These are phyloP conservation scores for Idaea biselata DNA, from an alignment of 2,888 invertebrate genomes.

Conservation along the genomic window DNA sequence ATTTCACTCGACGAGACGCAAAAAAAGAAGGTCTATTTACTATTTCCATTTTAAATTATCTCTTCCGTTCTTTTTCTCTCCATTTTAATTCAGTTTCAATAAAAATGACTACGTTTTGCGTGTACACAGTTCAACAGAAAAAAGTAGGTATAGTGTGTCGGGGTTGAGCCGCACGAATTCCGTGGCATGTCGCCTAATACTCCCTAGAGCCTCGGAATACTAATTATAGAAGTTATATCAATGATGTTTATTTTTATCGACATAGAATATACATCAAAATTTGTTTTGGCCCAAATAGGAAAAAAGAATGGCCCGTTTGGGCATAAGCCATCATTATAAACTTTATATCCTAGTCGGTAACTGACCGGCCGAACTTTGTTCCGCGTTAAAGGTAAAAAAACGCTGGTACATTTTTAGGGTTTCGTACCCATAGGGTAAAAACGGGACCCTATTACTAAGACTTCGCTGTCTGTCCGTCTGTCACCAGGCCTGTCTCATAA, in stretches of 20 bases:
- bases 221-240: conserved; percentile 41
- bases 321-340: too few relatives aligned
- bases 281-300: too few relatives aligned
- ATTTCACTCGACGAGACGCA: too few relatives aligned
- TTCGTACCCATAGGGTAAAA: too few relatives aligned
- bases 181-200: conserved; percentile 46
- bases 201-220: conserved; percentile 50
- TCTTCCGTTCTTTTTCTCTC: background rate
- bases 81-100: background rate
- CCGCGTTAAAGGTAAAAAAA: too few relatives aligned
- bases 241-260: background rate
- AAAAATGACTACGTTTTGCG: background rate
- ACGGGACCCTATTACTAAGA: too few relatives aligned
- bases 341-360: too few relatives aligned
- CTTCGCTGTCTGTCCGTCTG: too few relatives aligned
- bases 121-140: background rate
- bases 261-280: background rate
- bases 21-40: background rate
- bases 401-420: too few relatives aligned
- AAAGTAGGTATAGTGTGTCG: conserved; percentile 26
- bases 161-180: conserved; percentile 40
- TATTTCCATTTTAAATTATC: background rate
- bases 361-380: too few relatives aligned
- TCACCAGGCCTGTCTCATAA: too few relatives aligned
- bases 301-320: too few relatives aligned